Evolutionary conservation across 2,888 invertebrate genomes (phyloP).

Genomic region (Galerucella calmariensis): DNA sequence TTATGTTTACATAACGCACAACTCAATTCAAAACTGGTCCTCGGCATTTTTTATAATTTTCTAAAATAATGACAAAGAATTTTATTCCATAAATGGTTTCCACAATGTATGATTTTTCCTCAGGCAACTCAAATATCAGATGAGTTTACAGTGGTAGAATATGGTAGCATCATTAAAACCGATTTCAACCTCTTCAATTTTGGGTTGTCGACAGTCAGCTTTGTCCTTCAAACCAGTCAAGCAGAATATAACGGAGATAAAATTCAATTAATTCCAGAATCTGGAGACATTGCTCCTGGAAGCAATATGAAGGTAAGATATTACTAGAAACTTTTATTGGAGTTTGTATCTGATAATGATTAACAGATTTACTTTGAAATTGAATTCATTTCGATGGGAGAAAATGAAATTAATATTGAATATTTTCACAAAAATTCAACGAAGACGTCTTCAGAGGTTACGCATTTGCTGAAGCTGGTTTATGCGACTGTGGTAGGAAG

Average conservation of each 20-base stretch:
- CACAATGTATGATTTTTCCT: constrained; percentile 26
- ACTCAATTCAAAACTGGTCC: no score
- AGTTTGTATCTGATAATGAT: no score
- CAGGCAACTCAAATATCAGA: constrained; percentile 62
- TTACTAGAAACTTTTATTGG: not conserved
- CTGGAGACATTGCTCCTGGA: constrained; percentile 51
- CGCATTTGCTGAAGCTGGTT: constrained; percentile 52
- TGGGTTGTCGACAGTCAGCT: constrained; percentile 61
- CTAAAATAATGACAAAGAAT: no score
- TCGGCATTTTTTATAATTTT: no score
- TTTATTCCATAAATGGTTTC: no score
- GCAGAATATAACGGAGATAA: constrained; percentile 26
- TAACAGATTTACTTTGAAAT: constrained; percentile 54
- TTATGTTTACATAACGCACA: no score
- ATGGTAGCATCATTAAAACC: constrained; percentile 52
- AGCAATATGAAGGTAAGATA: constrained; percentile 5
- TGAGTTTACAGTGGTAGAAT: constrained; percentile 57
- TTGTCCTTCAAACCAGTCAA: constrained; percentile 51
- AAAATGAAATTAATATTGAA: constrained; percentile 56
- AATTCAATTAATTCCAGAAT: constrained; percentile 36
- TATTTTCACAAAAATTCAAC: constrained; percentile 57
- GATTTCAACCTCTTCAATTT: constrained; percentile 63
- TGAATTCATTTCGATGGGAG: constrained; percentile 55
- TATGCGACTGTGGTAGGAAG: constrained; percentile 59
- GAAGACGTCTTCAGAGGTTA: constrained; percentile 44